Base-by-base conservation (phyloP, 2,888 invertebrate genomes). In the Micoletzkya japonica region DNA sequence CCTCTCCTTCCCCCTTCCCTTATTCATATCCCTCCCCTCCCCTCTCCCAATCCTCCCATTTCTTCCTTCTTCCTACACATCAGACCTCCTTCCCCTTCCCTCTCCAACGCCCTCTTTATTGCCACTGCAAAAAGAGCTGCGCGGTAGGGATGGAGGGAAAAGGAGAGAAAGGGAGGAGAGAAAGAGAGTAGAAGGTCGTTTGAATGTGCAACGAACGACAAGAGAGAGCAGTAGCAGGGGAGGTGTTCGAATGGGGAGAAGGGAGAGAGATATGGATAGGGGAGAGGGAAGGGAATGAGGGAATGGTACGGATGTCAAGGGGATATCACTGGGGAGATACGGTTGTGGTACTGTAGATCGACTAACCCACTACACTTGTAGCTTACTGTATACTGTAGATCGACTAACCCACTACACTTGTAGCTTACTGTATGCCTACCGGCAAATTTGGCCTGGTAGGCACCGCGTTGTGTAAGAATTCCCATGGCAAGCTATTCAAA, bases 91-190 rank as follows among this genome's bases (percentile, higher is more conserved):
- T 39, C 36, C 44, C 28, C 58, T 36, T 24, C 49, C 61, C 10
- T 14, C 59, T 61, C 61, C 44, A 44, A 44, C 26, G 44, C 6
- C 32, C 58, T 50, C 64, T 54, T 66, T 66, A 52, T 66, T 66
- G 64, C 52, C 54, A 36, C 52, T 36, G 54, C 52, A 54, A 66
- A 66, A 66, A 66, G 37, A 54, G 28, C 52, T 54, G 64, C 26
- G 64, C 50, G 36, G 64, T 26, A 49, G 24, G 37, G 64, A 66
- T 26, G 36, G 17, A n/a, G 36, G 20, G 36, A 49, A 17, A 36
- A 20, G 20, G 34, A 63, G 24, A 32, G 10, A 34, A 30, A 26
- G 61, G 26, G 39, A 44, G 49, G 26, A 26, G 49, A 30, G 44
- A 17, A 39, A 49, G 24, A 50, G 24, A 4, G 17, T 20, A 32